These are phyloP conservation scores for Cairina moschata DNA, from an alignment of 2,113 vertebrate species.

Conservation along the genomic window DNA sequence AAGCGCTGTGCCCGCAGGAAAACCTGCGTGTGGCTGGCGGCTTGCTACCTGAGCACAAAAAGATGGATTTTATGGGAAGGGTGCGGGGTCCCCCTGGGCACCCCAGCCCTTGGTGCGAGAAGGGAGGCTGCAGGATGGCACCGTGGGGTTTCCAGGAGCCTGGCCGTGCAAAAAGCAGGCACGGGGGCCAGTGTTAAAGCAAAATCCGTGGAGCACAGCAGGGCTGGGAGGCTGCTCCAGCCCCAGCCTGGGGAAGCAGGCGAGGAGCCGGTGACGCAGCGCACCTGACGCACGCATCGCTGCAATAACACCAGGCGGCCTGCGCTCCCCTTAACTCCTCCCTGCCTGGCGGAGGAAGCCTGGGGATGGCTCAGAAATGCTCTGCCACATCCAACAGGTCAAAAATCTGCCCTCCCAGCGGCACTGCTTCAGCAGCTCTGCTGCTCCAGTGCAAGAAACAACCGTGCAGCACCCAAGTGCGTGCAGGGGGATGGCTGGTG, in stretches of 20 bases:
- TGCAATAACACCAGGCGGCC: background rate
- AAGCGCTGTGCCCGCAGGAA: background rate
- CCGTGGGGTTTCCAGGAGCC: rapidly evolving
- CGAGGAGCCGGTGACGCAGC: conserved; percentile 14
- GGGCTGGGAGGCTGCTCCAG: background rate
- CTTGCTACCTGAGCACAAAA: background rate
- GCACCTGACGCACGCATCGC: conserved; percentile 22
- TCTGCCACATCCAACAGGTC: rapidly evolving
- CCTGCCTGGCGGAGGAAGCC: background rate
- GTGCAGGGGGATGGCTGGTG: too few species aligned
- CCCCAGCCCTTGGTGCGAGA: background rate
- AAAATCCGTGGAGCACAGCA: rapidly evolving
- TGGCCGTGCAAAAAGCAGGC: rapidly evolving
- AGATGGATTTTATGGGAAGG: background rate
- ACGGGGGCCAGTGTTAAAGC: background rate
- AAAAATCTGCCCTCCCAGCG: background rate
- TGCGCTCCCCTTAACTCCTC: conserved; percentile 38
- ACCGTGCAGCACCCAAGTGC: too few species aligned
- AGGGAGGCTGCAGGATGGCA: background rate
- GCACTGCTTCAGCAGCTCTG: background rate
- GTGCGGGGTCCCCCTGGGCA: too few species aligned
- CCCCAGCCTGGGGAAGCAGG: conserved; percentile 1
- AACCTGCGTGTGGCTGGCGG: background rate
- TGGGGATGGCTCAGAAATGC: background rate
- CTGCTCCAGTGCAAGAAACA: background rate